Evolutionary conservation across 2,888 invertebrate genomes (phyloP), one percentile per base, ranked within the genome.

Genomic region (Elmis aenea): DNA sequence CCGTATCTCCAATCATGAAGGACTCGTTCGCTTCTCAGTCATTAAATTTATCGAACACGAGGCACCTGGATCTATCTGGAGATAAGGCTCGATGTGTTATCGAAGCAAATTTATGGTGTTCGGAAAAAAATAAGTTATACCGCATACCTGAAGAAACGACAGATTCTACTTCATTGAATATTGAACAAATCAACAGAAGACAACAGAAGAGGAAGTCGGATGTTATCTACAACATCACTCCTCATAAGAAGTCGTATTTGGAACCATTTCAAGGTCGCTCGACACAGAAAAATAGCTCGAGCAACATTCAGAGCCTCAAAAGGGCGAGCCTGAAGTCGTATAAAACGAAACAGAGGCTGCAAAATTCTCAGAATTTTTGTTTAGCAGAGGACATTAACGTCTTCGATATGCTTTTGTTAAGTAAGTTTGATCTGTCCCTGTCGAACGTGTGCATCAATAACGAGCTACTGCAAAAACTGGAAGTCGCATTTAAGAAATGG

Each of bases 401-500:
- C n/a, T n/a, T n/a, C n/a, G n/a, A n/a, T n/a, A n/a, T n/a, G n/a
- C n/a, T n/a, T n/a, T n/a, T n/a, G n/a, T n/a, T n/a, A n/a, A n/a
- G n/a, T n/a, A n/a, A n/a, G n/a, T n/a, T n/a, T n/a, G n/a, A n/a
- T n/a, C 18, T 5, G 5, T 18, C 6, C 6, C 5, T 18, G 18
- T 18, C 6, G 6, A 18, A 18, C 18, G 6, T 5, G 18, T 18
- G 5, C 18, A 18, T 18, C 18, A 18, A 18, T 8, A 18, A 18
- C 18, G 5, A 18, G 18, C 5, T 5, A 18, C 18, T 8, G 6
- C 41, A 5, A 48, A 74, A 77, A 38, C 82, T 86, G 60, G 83
- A 84, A 63, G 67, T 59, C 1, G 78, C 83, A 54, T 83, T 87
- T 40, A 83, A 79, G 56, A 82, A 83, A 50, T 89, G 87, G 87